Base-by-base conservation (phyloP, 2,113 vertebrate genomes). In the Taurulus bubalis region DNA sequence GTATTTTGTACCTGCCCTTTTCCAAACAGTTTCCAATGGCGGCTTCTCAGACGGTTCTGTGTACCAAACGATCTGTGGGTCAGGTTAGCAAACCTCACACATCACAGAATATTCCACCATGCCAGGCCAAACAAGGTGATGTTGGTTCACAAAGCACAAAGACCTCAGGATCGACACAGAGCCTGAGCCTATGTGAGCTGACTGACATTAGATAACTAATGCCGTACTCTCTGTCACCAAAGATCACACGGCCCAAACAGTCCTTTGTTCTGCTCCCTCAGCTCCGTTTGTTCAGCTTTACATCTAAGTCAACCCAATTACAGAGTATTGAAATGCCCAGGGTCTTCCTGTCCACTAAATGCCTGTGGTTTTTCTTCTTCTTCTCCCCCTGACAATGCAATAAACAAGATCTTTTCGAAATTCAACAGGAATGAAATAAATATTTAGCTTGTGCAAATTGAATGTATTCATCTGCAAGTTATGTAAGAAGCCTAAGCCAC, bases 211-310 rank as follows among this genome's bases (percentile, higher is more conserved):
- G 65, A 74, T 56, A 69, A 11, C 60, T 53, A 56, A 71, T 66
- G 75, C 70, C 8, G 12, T 22, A 20, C 55, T 60, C 28, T 82
- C 65, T 74, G 80, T 80, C 80, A 69, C 63, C 63, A 20, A 18
- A 82, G 72, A 87, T 90, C 77, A 84, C 84, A 69, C 2, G 3
- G 78, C 75, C 71, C 84, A 68, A 64, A 84, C 77, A 34, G 51
- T 45, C 68, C 73, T 85, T 86, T 77, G 70, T 72, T 72, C 71
- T 71, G 71, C 58, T 83, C 62, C 79, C 34, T 24, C 51, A n/a
- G 80, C 65, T 84, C 79, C 2, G 16, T 87, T 87, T 90, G 75
- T 82, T 82, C 80, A 68, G 69, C 84, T 89, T 85, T 81, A 70
- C 68, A 72, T 81, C 79, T 42, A 38, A 77, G 79, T 70, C 77